Evolutionary conservation across 2,797 vertebrate species (phyloP).

Genomic region (Oceanodroma leucorhoa): DNA sequence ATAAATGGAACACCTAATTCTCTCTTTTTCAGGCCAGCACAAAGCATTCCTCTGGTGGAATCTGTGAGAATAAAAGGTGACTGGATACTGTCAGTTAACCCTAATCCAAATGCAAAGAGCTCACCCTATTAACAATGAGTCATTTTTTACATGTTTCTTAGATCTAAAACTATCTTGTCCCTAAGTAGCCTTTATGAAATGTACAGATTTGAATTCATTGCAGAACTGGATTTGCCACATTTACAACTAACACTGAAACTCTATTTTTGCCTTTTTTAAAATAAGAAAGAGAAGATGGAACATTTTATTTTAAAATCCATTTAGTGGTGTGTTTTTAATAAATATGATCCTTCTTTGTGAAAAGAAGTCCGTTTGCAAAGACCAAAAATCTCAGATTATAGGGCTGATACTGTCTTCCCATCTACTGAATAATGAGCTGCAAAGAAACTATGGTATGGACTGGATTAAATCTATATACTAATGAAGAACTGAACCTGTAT

Average conservation of each 20-base stretch:
- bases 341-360: not conserved
- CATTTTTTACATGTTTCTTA: slow-evolving; percentile 66
- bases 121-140: slow-evolving; percentile 72
- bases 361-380: not conserved
- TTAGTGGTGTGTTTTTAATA: slow-evolving; percentile 28
- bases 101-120: slow-evolving; percentile 77
- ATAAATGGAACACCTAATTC: slow-evolving; percentile 74
- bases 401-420: not conserved
- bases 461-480: not conserved
- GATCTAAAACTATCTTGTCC: slow-evolving; percentile 71
- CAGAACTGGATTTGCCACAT: slow-evolving; percentile 25
- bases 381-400: not conserved
- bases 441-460: not conserved
- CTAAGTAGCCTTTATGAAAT: slow-evolving; percentile 64
- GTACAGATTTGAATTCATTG: slow-evolving; percentile 43
- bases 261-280: slow-evolving; percentile 12
- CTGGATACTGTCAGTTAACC: slow-evolving; percentile 69
- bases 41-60: slow-evolving; percentile 61
- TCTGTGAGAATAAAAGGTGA: slow-evolving; percentile 66
- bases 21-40: slow-evolving; percentile 65
- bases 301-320: slow-evolving; percentile 3
- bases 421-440: not conserved
- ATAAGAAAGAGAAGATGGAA: not conserved
- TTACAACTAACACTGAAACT: not conserved
- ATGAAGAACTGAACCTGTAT: not conserved